Conservation (phyloP, 2,888 invertebrate genomes). For the Meta bourneti region DNA sequence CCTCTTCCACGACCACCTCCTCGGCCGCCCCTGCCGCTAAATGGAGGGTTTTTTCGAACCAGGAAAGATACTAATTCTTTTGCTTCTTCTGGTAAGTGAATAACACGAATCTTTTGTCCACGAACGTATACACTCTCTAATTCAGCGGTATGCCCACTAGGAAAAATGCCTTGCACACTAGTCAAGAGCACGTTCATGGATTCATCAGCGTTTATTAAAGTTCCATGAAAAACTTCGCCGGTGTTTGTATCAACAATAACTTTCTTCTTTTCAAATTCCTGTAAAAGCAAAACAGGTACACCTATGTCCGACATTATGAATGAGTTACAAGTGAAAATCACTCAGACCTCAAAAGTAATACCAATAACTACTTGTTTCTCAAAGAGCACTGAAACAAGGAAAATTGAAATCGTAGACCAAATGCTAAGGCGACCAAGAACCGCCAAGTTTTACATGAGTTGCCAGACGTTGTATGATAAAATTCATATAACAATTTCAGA, state of each 20-base stretch:
- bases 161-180: conserved; percentile 8
- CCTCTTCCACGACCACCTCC: background rate
- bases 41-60: background rate
- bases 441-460: no score
- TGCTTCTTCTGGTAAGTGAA: conserved; percentile 6
- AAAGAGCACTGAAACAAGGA: no score
- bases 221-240: conserved; percentile 29
- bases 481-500: no score
- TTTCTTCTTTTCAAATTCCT: background rate
- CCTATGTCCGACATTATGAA: background rate
- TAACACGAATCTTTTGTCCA: conserved; percentile 13
- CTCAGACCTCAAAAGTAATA: no score
- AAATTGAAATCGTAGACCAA: no score
- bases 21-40: background rate
- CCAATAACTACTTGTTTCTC: no score
- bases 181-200: conserved; percentile 10
- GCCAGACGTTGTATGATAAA: no score
- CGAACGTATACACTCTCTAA: conserved; percentile 33
- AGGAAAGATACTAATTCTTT: background rate
- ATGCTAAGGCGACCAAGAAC: no score
- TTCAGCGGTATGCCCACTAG: background rate
- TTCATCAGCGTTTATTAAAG: conserved; percentile 12
- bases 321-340: no score
- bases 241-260: conserved; percentile 5
- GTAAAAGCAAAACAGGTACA: conserved; percentile 20